These are phyloP conservation scores for Belonocnema kinseyi DNA, from an alignment of 1,140 invertebrate species.

Conservation along the genomic window DNA sequence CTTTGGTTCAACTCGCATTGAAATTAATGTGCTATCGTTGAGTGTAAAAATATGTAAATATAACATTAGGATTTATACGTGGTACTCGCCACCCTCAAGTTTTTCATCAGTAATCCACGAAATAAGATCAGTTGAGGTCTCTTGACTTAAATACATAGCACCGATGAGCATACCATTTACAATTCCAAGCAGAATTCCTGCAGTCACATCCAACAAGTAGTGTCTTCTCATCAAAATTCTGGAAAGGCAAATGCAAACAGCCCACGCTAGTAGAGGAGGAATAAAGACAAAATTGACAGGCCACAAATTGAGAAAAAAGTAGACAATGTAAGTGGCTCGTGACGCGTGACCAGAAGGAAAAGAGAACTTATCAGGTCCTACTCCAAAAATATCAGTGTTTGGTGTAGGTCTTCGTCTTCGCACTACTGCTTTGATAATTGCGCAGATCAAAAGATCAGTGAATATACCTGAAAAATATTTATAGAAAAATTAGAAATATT, in stretches of 20 bases:
- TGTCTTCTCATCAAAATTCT: constrained; percentile 89
- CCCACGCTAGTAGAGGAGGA: constrained; percentile 84
- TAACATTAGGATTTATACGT: constrained; percentile 63
- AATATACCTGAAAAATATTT: constrained; percentile 83
- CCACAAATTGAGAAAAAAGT: constrained; percentile 82
- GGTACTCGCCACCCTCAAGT: constrained; percentile 77
- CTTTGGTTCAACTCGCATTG: too few species aligned
- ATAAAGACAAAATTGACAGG: constrained; percentile 79
- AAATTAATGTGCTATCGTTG: too few species aligned
- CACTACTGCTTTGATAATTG: constrained; percentile 87
- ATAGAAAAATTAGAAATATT: constrained; percentile 4
- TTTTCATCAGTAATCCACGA: constrained; percentile 78
- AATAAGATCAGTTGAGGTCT: constrained; percentile 74
- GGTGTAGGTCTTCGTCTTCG: constrained; percentile 84
- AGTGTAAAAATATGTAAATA: not conserved
- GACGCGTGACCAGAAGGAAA: constrained; percentile 98
- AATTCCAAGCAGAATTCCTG: constrained; percentile 86
- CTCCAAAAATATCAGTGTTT: constrained; percentile 80
- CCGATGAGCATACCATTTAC: constrained; percentile 82
- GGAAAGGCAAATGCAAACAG: constrained; percentile 84
- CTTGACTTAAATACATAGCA: constrained; percentile 81
- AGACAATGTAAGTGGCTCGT: constrained; percentile 86
- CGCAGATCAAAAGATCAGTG: constrained; percentile 90
- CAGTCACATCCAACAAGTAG: constrained; percentile 89
- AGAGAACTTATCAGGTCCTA: constrained; percentile 91